These are phyloP conservation scores for Emmelina monodactyla DNA, from an alignment of 2,888 invertebrate genomes.

Conservation along the genomic window DNA sequence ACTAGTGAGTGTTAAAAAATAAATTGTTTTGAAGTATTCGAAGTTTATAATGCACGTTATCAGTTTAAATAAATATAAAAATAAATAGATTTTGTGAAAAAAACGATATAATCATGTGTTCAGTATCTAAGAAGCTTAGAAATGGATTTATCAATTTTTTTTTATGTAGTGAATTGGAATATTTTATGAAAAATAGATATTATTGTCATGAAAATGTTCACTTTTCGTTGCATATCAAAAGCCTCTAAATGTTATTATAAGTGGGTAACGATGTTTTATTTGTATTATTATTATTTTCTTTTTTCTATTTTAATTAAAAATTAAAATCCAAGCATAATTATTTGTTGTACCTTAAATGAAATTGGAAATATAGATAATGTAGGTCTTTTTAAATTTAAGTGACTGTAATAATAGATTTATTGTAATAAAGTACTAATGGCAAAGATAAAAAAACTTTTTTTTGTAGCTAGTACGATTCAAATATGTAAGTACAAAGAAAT, in stretches of 20 bases:
- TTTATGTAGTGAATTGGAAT: no score
- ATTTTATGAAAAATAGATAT: no score
- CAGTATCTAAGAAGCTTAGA: constrained; percentile 45
- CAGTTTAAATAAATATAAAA: constrained; percentile 30
- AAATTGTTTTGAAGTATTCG: constrained; percentile 22
- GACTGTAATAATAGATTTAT: constrained; percentile 56
- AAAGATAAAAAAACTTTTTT: no score
- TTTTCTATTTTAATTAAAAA: no score
- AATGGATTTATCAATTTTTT: no score
- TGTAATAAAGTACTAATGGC: constrained; percentile 51
- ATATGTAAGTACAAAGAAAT: no score
- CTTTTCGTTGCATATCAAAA: no score
- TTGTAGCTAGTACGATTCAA: no score
- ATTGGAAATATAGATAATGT: not conserved
- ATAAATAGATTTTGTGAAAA: constrained; percentile 20
- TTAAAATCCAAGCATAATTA: no score
- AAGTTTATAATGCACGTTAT: constrained; percentile 39
- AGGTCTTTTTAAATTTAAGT: constrained; percentile 26
- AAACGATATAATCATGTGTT: constrained; percentile 47
- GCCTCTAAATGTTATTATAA: not conserved
- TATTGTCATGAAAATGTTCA: no score
- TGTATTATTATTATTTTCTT: no score
- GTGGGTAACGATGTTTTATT: no score
- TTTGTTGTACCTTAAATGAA: not conserved
- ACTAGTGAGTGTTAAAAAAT: constrained; percentile 41